Conservation (phyloP, 1,140 invertebrate genomes). For the Drosophila sulfurigaster region DNA sequence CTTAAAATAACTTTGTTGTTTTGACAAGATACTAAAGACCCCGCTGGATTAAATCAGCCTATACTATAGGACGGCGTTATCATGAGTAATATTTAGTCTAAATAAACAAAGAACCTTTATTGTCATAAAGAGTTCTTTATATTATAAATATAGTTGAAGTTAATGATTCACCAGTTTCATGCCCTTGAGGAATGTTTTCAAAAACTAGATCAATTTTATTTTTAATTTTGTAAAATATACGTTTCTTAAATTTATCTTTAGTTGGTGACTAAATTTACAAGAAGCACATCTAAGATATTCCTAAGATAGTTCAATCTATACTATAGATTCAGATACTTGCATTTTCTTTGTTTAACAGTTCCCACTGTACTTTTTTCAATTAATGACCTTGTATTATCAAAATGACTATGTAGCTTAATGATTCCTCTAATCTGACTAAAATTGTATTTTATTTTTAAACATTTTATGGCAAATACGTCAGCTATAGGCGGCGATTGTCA, state of each 20-base stretch:
- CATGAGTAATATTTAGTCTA: background rate
- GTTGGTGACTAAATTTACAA: background rate
- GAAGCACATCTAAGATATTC: background rate
- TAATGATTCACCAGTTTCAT: constrained; percentile 9
- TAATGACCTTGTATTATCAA: constrained; percentile 58
- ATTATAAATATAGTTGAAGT: background rate
- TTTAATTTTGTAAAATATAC: background rate
- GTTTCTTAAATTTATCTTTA: background rate
- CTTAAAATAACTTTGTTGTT: background rate
- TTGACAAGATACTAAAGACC: no score
- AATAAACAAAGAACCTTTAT: constrained; percentile 13
- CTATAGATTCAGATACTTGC: background rate
- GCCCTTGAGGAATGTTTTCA: background rate
- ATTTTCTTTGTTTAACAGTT: background rate
- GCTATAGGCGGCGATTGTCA: background rate
- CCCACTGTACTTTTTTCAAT: constrained; percentile 14
- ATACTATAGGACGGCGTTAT: background rate
- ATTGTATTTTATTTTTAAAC: constrained; percentile 43
- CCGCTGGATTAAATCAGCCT: background rate
- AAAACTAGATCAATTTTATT: background rate
- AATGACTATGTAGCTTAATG: constrained; percentile 22
- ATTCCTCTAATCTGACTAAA: constrained; percentile 37
- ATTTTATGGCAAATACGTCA: constrained; percentile 44
- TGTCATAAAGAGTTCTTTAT: background rate
- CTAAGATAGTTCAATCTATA: background rate